Evolutionary conservation across 1,140 invertebrate species (phyloP).

Genomic region (Drosophila truncata): DNA sequence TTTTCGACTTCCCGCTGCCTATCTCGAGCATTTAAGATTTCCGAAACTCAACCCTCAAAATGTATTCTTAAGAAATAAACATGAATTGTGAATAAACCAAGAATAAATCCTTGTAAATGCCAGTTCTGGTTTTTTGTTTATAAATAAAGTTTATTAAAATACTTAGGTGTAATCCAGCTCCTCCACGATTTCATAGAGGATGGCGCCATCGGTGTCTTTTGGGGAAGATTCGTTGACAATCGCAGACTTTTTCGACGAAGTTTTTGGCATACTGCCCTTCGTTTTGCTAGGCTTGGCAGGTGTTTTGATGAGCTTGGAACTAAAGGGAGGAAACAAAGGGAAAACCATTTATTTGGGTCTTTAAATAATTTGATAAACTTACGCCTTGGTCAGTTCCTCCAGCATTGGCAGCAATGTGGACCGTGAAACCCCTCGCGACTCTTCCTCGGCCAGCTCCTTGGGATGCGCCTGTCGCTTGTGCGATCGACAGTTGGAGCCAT

Average conservation of each 20-base stretch:
- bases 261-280: constrained; percentile 17
- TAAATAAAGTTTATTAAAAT: constrained; percentile 36
- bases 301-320: constrained; percentile 64
- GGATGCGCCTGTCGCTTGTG: constrained; percentile 86
- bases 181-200: constrained; percentile 59
- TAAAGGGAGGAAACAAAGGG: background rate
- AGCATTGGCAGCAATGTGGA: constrained; percentile 72
- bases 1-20: constrained; percentile 46
- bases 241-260: constrained; percentile 4
- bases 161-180: constrained; percentile 44
- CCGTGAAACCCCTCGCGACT: constrained; percentile 65
- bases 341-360: accelerated
- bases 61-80: constrained; percentile 41
- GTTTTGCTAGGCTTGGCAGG: constrained; percentile 49
- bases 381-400: constrained; percentile 76
- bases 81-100: constrained; percentile 65
- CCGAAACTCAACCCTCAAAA: constrained; percentile 38
- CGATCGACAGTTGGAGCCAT: constrained; percentile 86
- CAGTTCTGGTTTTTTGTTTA: background rate
- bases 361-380: constrained; percentile 5
- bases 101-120: constrained; percentile 18
- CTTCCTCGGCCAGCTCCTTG: constrained; percentile 84
- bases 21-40: constrained; percentile 64
- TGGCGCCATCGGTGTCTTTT: constrained; percentile 23
- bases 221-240: constrained; percentile 4